Base-by-base conservation (phyloP, 1,140 invertebrate species). In the Acarapis woodi region DNA sequence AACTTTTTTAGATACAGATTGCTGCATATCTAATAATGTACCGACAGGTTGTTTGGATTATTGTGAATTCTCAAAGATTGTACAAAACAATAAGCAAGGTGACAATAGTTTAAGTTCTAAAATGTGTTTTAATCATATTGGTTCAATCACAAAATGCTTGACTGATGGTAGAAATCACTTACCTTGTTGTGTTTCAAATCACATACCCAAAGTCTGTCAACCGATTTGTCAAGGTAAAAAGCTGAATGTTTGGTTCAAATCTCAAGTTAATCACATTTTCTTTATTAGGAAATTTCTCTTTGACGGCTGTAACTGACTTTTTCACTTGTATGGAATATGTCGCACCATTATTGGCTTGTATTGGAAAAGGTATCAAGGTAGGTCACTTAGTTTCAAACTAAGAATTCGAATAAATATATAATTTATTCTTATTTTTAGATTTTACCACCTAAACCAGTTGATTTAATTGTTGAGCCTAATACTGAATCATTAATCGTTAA, bases 171-270 rank as follows among this genome's bases (percentile, higher is more conserved):
- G 73, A 19, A 75, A 78, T 55, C 74, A 78, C 54, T 68, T 74
- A 25, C 73, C 73, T 0, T 78, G 74, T 52, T 78, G 75, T 49
- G 63, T 71, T 14, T 63, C 70, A 41, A 71, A 76, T 51, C 61
- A 66, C 34, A 68, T 78, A 15, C 74, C 74, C 0, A 71, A 75
- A 51, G 66, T 76, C 37, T 78, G 75, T 50, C 72, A 74, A 48
- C 72, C 77, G 45, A 70, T 77, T 34, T 79, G 75, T 48, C 54
- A n/a, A n/a, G n/a, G n/a, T n/a, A n/a, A n/a, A n/a, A n/a, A n/a
- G n/a, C n/a, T n/a, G n/a, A n/a, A n/a, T n/a, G n/a, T n/a, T n/a
- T n/a, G n/a, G n/a, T n/a, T n/a, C n/a, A n/a, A n/a, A n/a, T n/a
- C n/a, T n/a, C n/a, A n/a, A n/a, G n/a, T n/a, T n/a, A n/a, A n/a